Base-by-base conservation (phyloP, 2,113 vertebrate genomes). In the Pygoscelis adeliae region DNA sequence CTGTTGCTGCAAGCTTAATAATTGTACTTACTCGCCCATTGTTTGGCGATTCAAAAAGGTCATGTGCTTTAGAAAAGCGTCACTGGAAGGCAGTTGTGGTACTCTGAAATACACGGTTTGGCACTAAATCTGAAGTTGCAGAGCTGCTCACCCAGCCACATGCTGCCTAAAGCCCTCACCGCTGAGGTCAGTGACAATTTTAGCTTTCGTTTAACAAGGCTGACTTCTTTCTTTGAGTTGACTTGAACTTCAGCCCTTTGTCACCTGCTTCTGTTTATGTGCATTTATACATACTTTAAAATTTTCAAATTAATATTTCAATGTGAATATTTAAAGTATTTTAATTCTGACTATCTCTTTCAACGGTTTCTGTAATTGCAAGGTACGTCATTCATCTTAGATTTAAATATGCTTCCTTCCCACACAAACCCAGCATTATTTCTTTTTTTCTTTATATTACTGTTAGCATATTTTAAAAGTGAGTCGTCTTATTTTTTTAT, bases 341-440 rank as follows among this genome's bases (percentile, higher is more conserved):
- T 96, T 92, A 95, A 96, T 96, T 91, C 94, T 93, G 89, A 90
- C 90, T 96, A 96, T 96, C 94, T 88, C 90, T 96, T 95, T 95
- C 95, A 93, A 32, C 11, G 13, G 55, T 74, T 93, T 61, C 92
- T 95, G 77, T 95, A 96, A 97, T 97, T 96, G 89, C 72, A 84
- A 71, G 95, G 90, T 74, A 96, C 19, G 14, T 97, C 95, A 93
- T 84, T 97, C 97, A 96, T 74, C 81, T 89, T 26, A 69, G 80
- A 87, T 92, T 95, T 91, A 96, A 97, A 95, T 95, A 89, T 78
- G 80, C 83, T 95, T 67, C 83, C 95, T 95, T 95, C 94, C 97
- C 97, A 96, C 96, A 97, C 88, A 97, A 93, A 89, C 76, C 72
- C 96, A 79, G 69, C 86, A 87, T 93, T 95, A 83, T 90, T 94